Evolutionary conservation across 2,888 invertebrate species (phyloP).

Genomic region (Chrysodeixis includens): DNA sequence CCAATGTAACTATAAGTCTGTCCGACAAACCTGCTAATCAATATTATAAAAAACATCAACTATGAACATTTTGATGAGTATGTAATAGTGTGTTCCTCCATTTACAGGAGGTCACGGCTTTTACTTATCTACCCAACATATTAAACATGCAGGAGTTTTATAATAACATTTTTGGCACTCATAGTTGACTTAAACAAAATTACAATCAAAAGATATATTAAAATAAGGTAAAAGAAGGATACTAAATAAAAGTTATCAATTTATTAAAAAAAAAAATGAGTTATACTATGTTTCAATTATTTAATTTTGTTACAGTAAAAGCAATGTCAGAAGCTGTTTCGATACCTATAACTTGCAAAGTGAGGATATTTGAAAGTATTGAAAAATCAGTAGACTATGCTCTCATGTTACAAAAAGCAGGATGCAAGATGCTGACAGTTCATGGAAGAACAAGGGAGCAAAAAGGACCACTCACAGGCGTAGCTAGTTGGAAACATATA

Average conservation of each 20-base stretch:
- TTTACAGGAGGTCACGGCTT: too few species aligned
- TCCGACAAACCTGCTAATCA: too few species aligned
- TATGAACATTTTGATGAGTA: not conserved
- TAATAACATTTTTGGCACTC: too few species aligned
- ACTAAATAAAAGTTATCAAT: too few species aligned
- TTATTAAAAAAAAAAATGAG: too few species aligned
- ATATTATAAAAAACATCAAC: not conserved
- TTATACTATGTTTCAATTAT: too few species aligned
- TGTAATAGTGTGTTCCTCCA: not conserved
- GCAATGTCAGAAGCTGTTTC: constrained; percentile 92
- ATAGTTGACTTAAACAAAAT: too few species aligned
- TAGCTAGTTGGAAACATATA: constrained; percentile 98
- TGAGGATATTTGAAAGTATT: constrained; percentile 96
- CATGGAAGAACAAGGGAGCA: constrained; percentile 99
- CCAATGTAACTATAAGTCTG: not conserved
- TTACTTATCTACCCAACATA: too few species aligned
- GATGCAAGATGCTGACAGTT: constrained; percentile 97
- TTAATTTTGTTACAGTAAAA: constrained; percentile 91
- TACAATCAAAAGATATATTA: too few species aligned
- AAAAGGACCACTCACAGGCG: constrained; percentile 98
- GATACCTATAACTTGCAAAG: constrained; percentile 98
- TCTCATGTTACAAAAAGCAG: constrained; percentile 97
- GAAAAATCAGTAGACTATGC: constrained; percentile 97
- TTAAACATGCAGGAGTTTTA: not conserved
- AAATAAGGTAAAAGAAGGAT: too few species aligned